phyloP scores from a whole-genome alignment of 1,140 invertebrate species.

The Scylla paramamosain region DNA sequence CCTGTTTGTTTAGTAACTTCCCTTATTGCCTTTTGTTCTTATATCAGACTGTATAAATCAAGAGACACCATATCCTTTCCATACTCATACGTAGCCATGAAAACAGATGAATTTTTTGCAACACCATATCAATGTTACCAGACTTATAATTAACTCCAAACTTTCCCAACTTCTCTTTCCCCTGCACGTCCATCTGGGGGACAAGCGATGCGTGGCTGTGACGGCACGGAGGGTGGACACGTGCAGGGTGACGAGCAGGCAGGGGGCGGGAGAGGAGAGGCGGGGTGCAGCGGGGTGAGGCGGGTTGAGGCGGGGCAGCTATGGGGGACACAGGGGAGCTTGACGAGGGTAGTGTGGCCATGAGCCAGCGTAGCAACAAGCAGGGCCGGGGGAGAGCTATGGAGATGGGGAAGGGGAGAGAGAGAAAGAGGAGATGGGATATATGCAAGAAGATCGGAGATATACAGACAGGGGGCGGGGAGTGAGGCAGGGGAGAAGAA shows the following conservation, averaged over 20 bases:
- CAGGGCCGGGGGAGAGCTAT: not conserved
- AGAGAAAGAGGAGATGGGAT: not conserved
- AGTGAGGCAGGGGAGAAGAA: no score
- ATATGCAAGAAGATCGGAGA: not conserved
- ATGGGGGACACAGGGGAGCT: not conserved
- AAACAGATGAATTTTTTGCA: no score
- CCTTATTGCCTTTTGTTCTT: no score
- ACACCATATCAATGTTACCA: no score
- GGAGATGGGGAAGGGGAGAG: not conserved
- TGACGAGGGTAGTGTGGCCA: not conserved
- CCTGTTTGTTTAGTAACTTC: no score
- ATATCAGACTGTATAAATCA: no score
- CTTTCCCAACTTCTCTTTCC: no score
- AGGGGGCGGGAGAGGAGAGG: not conserved
- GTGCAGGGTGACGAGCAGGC: not conserved
- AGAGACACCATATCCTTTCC: no score
- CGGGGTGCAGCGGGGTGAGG: not conserved
- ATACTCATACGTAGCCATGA: no score
- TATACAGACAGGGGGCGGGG: not conserved
- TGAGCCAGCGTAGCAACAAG: constrained; percentile 10
- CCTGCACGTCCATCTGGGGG: no score
- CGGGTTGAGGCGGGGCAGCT: not conserved
- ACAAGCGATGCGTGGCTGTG: no score
- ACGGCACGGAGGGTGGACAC: not conserved
- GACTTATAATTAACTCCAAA: no score